Evolutionary conservation across 30 jellyfish, hydroid and myxozoan species (phyloP), one percentile per base, ranked within the genome.

Genomic region (Hydractinia echinata): DNA sequence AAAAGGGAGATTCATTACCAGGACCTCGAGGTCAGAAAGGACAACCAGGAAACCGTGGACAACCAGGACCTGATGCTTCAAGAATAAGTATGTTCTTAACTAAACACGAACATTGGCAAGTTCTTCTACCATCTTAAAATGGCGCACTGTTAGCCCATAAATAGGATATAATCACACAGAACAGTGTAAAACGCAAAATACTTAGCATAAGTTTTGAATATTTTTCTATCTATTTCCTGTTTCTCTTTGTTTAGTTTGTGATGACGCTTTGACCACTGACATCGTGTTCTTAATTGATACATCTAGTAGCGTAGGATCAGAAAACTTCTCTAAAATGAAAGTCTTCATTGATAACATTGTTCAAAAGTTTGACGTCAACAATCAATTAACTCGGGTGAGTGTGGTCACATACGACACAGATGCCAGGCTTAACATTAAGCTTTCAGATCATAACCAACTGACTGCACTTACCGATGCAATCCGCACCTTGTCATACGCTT

Each of bases 201-300:
- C 39, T 4, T 58, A 16, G 39, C 18, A 6, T 64, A 6, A 7
- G 39, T 7, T 64, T 7, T 8, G 8, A 64, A 13, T 51, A 6
- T 44, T 64, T 13, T 64, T 44, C 39, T 58, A 64, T 64, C 19
- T 6, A 7, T 64, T 44, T 6, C 16, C 4, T 64, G 74, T 7
- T 6, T 52, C 7, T 60, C 49, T 48, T 54, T 21, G 70, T 82
- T 55, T 76, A 92, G 98, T 92, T 15, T 92, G 98, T 83, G 89
- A 77, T 5, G 88, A 87, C 39, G 95, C 87, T 64, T 90, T 86
- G 67, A 73, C 82, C 20, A 81, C 96, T 18, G 98, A 92, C 64
- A 70, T 92, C 82, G 95, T 91, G 10, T 92, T 92, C 88, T 76
- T 92, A 73, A 53, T 92, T 81, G 98, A 92, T 73, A 56, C 96